Percentiles rank a stretch among this genome's conserved stretches.
phyloP scores from a whole-genome alignment of 2,113 vertebrate genomes.

The Phylloscopus whistleri region DNA sequence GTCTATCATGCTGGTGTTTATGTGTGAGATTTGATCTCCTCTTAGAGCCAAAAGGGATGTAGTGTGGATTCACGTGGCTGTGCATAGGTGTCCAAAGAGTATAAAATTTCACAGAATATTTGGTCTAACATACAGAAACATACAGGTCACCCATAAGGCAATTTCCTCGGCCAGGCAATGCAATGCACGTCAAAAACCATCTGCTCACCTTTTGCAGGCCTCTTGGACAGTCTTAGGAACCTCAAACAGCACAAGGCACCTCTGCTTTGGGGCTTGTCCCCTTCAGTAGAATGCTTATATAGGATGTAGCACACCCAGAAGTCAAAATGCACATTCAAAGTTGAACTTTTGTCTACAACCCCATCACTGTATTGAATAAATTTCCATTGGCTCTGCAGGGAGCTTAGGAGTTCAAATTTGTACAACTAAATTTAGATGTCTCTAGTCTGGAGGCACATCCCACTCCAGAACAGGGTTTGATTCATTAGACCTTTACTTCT shows the following conservation, averaged over 20 bases:
- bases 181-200: background rate
- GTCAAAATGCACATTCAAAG: background rate
- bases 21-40: background rate
- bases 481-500: background rate
- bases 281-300: background rate
- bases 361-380: background rate
- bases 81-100: background rate
- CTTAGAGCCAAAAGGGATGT: background rate
- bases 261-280: background rate
- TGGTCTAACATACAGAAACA: background rate
- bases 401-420: background rate
- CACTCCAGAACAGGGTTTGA: background rate
- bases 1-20: background rate
- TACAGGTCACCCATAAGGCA: background rate
- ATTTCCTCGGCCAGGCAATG: background rate
- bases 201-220: background rate
- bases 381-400: background rate
- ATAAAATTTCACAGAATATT: background rate
- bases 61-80: background rate
- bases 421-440: background rate
- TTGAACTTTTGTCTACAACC: background rate
- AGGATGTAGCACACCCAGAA: background rate
- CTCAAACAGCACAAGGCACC: background rate
- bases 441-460: background rate
- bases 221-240: background rate